Evolutionary conservation across 2,797 vertebrate genomes (phyloP), one percentile per base, ranked within the genome.

Genomic region (Acrocephalus scirpaceus): DNA sequence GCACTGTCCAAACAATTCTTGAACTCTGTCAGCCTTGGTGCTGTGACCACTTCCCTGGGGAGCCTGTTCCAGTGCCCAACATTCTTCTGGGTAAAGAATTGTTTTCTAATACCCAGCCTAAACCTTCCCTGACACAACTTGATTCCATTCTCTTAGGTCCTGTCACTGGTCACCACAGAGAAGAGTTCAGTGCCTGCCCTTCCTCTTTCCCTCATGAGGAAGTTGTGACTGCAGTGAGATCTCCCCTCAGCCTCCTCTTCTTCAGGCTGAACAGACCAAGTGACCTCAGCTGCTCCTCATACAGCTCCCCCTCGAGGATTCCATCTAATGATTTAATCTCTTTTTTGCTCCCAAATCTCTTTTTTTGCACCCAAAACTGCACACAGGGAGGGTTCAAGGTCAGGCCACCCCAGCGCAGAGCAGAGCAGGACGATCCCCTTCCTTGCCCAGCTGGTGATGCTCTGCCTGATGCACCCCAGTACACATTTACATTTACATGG

Each of bases 301-400:
- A 13, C 0, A 4, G 16, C 5, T 62, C 0, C 14, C 14, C 16
- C 50, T 34, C 30, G 42, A 56, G 32, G 66, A 57, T 34, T 6
- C 10, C 56, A 5, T 42, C 21, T 19, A 40, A 50, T 18, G 5
- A 19, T 50, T 86, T 56, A 8, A 48, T 50, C 15, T 16, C 36
- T 36, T 42, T 77, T 36, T 36, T 15, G 6, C n/a, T n/a, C n/a
- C n/a, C n/a, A n/a, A n/a, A n/a, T n/a, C n/a, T n/a, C n/a, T 34
- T 5, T 13, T 11, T 8, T 42, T 42, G 17, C 10, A 4, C 30
- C 17, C 30, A 17, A 16, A 71, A 16, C 17, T 71, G 8, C 18
- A 0, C 17, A 1, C 42, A 34, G 48, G 1, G 25, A 34, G 48
- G 1, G 25, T 26, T 56, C 0, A 1, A 56, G 26, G 14, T 56